phyloP scores from a whole-genome alignment of 2,113 vertebrate genomes.

The Caloenas nicobarica region DNA sequence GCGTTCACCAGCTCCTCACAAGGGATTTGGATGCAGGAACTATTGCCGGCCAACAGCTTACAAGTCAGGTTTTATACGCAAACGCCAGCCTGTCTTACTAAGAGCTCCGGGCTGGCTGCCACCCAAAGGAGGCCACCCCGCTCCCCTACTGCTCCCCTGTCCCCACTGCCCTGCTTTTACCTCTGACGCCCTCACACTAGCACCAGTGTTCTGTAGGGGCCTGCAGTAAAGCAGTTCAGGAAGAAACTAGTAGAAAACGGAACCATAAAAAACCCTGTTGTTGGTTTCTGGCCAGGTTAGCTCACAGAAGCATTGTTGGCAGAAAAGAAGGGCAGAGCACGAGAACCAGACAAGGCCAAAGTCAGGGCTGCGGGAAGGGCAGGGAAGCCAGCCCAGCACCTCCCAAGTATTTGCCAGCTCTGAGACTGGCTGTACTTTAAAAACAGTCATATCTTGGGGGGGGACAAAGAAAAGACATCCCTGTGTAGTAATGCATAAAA shows the following conservation, averaged over 20 bases:
- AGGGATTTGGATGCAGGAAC: background rate
- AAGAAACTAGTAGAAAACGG: background rate
- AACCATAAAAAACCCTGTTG: background rate
- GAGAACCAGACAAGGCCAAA: background rate
- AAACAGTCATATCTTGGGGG: background rate
- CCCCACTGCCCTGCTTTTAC: fast-evolving
- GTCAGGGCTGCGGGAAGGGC: background rate
- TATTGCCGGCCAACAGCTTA: background rate
- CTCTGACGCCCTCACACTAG: background rate
- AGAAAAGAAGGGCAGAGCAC: background rate
- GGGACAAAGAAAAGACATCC: background rate
- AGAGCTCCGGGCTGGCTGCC: background rate
- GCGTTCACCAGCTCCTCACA: background rate
- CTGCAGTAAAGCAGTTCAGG: background rate
- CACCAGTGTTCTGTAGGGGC: background rate
- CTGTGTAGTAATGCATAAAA: background rate
- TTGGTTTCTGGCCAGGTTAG: background rate
- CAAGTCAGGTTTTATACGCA: background rate
- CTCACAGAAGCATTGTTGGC: background rate
- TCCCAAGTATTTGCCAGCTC: background rate
- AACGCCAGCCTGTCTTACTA: background rate
- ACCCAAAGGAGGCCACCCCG: background rate
- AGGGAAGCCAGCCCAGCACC: background rate
- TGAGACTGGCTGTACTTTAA: background rate
- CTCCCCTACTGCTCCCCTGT: background rate